These are phyloP conservation scores for Lepilemur ruficaudatus DNA, from an alignment of 2,797 vertebrate genomes.

Conservation along the genomic window DNA sequence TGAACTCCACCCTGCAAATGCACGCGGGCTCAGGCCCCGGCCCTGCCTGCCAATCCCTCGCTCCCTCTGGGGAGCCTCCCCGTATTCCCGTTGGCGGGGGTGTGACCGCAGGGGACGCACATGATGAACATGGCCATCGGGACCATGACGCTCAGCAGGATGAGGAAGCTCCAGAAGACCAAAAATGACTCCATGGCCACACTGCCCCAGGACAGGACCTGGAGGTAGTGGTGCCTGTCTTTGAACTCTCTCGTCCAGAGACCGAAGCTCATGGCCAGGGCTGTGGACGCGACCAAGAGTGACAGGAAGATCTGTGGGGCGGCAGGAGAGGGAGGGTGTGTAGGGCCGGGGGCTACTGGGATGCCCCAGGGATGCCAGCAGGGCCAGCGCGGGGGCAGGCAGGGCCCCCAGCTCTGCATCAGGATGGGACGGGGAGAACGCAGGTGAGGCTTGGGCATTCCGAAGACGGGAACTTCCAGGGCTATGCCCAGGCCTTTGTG, in stretches of 20 bases:
- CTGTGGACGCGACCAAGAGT: conserved; percentile 81
- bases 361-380: rapidly evolving
- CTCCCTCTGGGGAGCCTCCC: no score
- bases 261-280: conserved; percentile 85
- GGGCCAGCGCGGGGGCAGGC: no score
- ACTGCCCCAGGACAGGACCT: background rate
- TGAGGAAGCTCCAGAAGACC: conserved; percentile 92
- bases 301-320: conserved; percentile 87
- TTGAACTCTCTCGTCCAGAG: conserved; percentile 81
- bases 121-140: conserved; percentile 95
- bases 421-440: rapidly evolving
- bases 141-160: conserved; percentile 92
- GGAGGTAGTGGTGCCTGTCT: conserved; percentile 78
- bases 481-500: background rate
- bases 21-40: rapidly evolving
- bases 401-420: background rate
- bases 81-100: rapidly evolving
- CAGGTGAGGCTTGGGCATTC: background rate
- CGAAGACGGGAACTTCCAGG: background rate
- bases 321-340: rapidly evolving
- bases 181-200: conserved; percentile 86
- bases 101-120: conserved; percentile 80
- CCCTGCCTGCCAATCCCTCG: rapidly evolving
- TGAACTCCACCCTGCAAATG: conserved; percentile 84
- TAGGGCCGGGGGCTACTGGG: rapidly evolving